Base-by-base conservation (phyloP, 2,113 vertebrate species). In the Oryzias woworae region DNA sequence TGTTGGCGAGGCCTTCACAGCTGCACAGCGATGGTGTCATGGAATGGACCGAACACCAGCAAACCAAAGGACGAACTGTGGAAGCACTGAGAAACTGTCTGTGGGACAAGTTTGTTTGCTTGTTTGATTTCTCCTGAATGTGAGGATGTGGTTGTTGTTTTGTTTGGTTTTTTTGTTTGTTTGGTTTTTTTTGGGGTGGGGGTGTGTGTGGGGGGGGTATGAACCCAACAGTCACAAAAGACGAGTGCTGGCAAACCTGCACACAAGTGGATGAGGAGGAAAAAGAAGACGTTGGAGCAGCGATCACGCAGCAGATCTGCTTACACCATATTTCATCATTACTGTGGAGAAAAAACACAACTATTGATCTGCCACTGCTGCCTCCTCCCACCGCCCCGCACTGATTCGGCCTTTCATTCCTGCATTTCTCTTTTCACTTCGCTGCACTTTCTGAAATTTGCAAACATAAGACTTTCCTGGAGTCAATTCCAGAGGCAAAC, bases 301-400 rank as follows among this genome's bases (percentile, higher is more conserved):
- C 82, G 81, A 87, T 90, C 87, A 90, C 78, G 86, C 86, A 83
- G 72, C 72, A 84, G 82, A 85, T 88, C 86, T 90, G 87, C 89
- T 92, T 92, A 91, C 91, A 89, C 80, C 82, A 85, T 81, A 89
- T 92, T 92, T 92, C 91, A 92, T 92, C 91, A 92, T 91, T 83
- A 86, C 86, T 86, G 80, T 85, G 82, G 82, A 84, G 73, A 83
- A 86, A 85, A 58, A 45, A 45, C 80, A 87, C 85, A 66, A 75
- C 83, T 89, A 90, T 90, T 91, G 91, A 91, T 88, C 81, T 83
- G 76, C 82, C 56, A 75, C 77, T 83, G 82, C 75, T 80, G 80
- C 79, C 77, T 62, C 81, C 68, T 62, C 80, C 71, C 73, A 62
- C 74, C 62, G 56, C 53, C 75, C 59, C 56, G 45, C 69, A 56